phyloP scores from a whole-genome alignment of 2,888 invertebrate species.

The Neoitamus cyanurus region DNA sequence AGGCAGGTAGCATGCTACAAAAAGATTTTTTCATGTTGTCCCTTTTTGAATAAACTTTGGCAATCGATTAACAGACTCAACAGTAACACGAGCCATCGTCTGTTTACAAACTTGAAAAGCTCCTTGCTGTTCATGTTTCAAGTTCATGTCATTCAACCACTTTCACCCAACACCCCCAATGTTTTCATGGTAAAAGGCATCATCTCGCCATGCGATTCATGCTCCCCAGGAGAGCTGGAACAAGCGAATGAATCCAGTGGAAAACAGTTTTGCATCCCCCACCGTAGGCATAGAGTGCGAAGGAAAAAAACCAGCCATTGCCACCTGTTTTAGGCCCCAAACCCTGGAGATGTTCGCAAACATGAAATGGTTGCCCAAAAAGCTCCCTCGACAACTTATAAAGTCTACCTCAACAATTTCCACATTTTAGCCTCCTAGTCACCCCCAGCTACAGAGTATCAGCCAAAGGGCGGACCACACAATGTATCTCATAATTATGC shows the following conservation, averaged over 20 bases:
- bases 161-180: background rate
- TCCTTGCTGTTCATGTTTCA: conserved; percentile 20
- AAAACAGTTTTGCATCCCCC: background rate
- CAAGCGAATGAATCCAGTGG: background rate
- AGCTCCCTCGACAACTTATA: conserved; percentile 5
- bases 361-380: conserved; percentile 3
- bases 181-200: background rate
- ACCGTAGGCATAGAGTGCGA: background rate
- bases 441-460: background rate
- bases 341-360: background rate
- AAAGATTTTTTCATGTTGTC: background rate
- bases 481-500: background rate
- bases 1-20: background rate
- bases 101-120: conserved; percentile 44
- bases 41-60: conserved; percentile 16
- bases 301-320: background rate
- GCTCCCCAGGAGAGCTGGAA: background rate
- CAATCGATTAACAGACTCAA: conserved; percentile 36
- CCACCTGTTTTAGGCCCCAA: conserved; percentile 22
- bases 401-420: conserved; percentile 42
- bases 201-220: background rate
- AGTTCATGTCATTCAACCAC: conserved; percentile 31
- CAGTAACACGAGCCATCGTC: conserved; percentile 17
- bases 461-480: conserved; percentile 21
- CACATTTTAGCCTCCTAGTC: background rate